Conservation (phyloP, 2,888 invertebrate genomes). For the Slavum lentiscoides region DNA sequence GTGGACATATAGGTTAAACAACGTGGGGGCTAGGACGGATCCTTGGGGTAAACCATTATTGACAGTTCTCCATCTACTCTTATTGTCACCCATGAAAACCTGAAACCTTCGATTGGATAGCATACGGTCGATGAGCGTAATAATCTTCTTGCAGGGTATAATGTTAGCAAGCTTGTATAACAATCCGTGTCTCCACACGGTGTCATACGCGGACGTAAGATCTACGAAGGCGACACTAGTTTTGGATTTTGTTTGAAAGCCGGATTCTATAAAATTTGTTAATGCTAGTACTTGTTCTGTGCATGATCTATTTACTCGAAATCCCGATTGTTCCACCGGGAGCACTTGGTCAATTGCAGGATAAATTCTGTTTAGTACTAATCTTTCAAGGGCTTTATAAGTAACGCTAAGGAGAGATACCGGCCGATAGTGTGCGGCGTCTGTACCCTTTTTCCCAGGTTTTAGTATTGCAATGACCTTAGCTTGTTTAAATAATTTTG, state of each 20-base stretch:
- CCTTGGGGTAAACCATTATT: conserved; percentile 41
- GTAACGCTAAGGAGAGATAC: conserved; percentile 18
- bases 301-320: neutral
- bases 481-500: neutral
- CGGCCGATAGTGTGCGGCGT: neutral
- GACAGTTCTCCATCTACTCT: neutral
- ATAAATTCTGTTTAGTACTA: no score
- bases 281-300: conserved; percentile 1
- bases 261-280: no score
- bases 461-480: neutral
- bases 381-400: conserved; percentile 9
- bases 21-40: no score
- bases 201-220: neutral
- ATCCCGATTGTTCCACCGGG: conserved; percentile 14
- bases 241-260: conserved; percentile 8
- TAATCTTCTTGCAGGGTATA: neutral
- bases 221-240: neutral
- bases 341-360: neutral
- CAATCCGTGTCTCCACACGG: neutral
- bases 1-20: no score
- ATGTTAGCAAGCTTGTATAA: neutral
- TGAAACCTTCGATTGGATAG: conserved; percentile 9
- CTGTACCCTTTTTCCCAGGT: neutral
- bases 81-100: neutral
- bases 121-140: neutral